Evolutionary conservation across 2,113 vertebrate genomes (phyloP), one percentile per base, ranked within the genome.

Genomic region (Ondatra zibethicus): DNA sequence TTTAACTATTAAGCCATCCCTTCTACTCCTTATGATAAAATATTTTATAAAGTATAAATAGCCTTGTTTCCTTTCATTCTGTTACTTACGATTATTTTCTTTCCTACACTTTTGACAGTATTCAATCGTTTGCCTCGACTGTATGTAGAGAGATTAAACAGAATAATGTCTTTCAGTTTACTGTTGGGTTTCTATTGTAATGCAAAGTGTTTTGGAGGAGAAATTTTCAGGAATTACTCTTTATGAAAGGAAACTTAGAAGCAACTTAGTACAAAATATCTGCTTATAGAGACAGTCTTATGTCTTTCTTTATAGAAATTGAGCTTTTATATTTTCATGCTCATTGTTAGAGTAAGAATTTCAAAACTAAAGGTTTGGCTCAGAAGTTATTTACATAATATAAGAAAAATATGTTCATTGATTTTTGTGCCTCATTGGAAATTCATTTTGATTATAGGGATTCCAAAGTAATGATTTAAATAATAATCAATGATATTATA

Each of bases 171-270:
- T 78, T 91, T 92, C 81, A 82, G 81, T 94, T 93, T 68, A 86
- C 1, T 23, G 25, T 61, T 81, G 91, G 6, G 4, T 52, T 88
- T 16, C 73, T 91, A 92, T 75, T 91, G 42, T 75, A 55, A 96
- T n/a, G 47, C 47, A 97, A 89, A 97, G 68, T 36, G 21, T 52
- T n/a, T 94, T 89, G 8, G 19, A 85, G 52, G 36, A 36, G 89
- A 96, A 97, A 97, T 97, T 65, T 31, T 8, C 21, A 72, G 68
- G 16, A 1, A 75, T 97, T 98, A 61, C 68, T 88, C 55, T 95
- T 88, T 94, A 78, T 97, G 84, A 45, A 45, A 89, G 76, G 17
- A 96, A 96, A 75, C 31, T 45, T 45, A 29, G 70, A 94, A 97
- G 65, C 31, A 88, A 55, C 50, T 81, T 92, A n/a, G 7, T 82